Percentiles rank a stretch among this genome's conserved stretches.
Evolutionary conservation across 2,113 vertebrate species (phyloP).

Genomic region (Turdus rufiventris): DNA sequence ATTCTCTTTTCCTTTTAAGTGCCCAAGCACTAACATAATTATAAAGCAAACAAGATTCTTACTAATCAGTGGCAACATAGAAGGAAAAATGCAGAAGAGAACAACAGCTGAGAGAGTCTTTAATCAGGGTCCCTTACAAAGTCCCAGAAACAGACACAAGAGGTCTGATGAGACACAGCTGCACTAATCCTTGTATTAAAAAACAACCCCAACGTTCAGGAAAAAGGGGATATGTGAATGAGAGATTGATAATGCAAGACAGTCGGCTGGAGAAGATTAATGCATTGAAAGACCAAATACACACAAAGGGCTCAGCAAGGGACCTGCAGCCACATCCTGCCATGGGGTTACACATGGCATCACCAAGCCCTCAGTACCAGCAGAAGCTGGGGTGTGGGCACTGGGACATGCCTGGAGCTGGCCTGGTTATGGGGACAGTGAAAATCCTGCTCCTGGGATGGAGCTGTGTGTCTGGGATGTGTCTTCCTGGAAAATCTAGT

Average conservation of each 20-base stretch:
- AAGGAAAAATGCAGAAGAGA: constrained; percentile 5
- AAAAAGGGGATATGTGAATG: neutral
- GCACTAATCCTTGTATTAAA: constrained; percentile 15
- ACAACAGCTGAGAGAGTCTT: constrained; percentile 34
- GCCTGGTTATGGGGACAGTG: neutral
- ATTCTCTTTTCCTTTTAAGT: neutral
- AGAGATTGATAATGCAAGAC: constrained; percentile 16
- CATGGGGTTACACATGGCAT: fast-evolving
- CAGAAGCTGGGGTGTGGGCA: neutral
- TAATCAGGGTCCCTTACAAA: constrained; percentile 51
- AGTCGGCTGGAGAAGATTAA: constrained; percentile 39
- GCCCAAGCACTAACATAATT: neutral
- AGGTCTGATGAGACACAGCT: constrained; percentile 63
- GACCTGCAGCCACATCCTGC: neutral
- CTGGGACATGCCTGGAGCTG: neutral
- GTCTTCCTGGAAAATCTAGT: neutral
- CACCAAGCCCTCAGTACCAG: neutral
- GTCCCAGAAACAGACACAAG: constrained; percentile 43
- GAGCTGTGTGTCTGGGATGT: fast-evolving
- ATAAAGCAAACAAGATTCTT: constrained; percentile 12
- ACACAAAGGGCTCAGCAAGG: constrained; percentile 10
- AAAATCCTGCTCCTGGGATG: neutral
- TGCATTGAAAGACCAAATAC: neutral
- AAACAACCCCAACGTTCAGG: neutral
- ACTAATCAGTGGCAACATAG: neutral